These are phyloP conservation scores for Sinosuthora webbiana DNA, from an alignment of 2,113 vertebrate species.

Conservation along the genomic window DNA sequence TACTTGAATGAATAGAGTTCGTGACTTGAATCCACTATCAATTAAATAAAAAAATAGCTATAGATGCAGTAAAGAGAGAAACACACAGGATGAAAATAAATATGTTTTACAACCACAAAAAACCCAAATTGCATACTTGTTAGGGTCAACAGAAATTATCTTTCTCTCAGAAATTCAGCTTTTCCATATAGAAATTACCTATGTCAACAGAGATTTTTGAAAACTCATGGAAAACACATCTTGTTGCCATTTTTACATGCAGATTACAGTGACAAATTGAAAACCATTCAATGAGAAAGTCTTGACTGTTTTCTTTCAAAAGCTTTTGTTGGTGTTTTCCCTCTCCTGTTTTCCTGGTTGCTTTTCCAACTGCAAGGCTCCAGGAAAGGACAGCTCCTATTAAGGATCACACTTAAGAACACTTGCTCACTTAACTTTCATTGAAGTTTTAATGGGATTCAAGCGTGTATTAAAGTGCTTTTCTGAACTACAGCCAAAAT, in stretches of 20 bases:
- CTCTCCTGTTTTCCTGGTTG: not conserved
- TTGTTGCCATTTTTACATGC: not conserved
- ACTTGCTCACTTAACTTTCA: not conserved
- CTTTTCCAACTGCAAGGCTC: not conserved
- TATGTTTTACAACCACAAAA: not conserved
- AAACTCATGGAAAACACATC: not conserved
- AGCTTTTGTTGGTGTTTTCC: not conserved
- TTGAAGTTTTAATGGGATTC: not conserved
- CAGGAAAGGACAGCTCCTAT: not conserved
- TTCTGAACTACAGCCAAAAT: constrained; percentile 24
- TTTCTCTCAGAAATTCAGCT: not conserved
- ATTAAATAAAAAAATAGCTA: not conserved
- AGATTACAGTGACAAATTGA: not conserved
- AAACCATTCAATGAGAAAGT: not conserved
- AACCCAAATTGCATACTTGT: not conserved
- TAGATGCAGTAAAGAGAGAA: not conserved
- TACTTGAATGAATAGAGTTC: not conserved
- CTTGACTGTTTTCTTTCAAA: not conserved
- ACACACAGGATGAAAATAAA: not conserved
- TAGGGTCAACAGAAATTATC: not conserved
- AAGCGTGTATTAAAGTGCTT: not conserved
- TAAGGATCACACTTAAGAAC: not conserved
- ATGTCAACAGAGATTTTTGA: not conserved
- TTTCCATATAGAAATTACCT: not conserved
- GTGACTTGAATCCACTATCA: not conserved